Evolutionary conservation across 2,113 vertebrate genomes (phyloP), one percentile per base, ranked within the genome.

Genomic region (Crotalus tigris): DNA sequence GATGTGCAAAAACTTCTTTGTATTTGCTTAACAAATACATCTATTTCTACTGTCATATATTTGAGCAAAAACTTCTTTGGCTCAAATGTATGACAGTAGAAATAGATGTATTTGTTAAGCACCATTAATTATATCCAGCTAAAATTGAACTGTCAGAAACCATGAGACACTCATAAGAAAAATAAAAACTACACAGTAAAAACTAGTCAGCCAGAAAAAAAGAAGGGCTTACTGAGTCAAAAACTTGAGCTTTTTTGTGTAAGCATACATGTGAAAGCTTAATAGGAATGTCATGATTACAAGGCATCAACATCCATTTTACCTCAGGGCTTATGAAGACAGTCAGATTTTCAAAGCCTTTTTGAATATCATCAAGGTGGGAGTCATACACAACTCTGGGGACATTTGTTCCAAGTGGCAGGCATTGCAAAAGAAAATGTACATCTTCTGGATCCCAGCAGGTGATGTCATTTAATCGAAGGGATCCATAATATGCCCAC

Each of bases 101-200:
- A 89, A 57, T 29, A 89, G 55, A 92, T 92, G 57, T 85, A 55
- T 92, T 88, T 89, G 55, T 92, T 55, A 89, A 58, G 64, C 64
- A 92, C 87, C 57, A 85, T 92, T 92, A 92, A 89, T 92, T 92
- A 92, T 89, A 85, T 87, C 57, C 19, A 46, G 87, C 92, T 89
- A 92, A 89, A 92, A 92, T 85, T 92, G 87, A 92, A 92, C 92
- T 92, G 92, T 89, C 91, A 55, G 49, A 89, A 81, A 55, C 87
- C 61, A 89, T 15, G 53, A 92, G 53, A 57, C 53, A 58, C 61
- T 92, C 91, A 75, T 39, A 49, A 89, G 54, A 92, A 92, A 92
- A 92, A 89, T 92, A 92, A 92, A 92, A 81, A 81, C 87, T 89
- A 92, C 64, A 58, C 75, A 92, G 59, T 53, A 92, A 89, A 64